A percentile compares a stretch with the other conserved stretches of the same genome.
Conservation (phyloP, 2,888 invertebrate species). For the Lepetodrilus schrolli region DNA sequence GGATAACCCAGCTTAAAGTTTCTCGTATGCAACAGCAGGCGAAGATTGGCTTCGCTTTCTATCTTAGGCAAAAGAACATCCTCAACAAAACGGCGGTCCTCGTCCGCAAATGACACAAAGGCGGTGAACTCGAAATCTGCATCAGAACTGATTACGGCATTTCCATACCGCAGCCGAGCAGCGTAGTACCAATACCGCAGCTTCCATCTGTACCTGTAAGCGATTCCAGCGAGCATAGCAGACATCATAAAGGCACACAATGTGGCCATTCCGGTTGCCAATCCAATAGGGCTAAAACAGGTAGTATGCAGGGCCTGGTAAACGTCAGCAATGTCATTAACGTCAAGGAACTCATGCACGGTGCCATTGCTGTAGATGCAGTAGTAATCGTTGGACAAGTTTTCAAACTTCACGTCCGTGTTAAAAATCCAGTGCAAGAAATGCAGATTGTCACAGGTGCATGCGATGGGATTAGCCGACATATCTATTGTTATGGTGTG, state of each 20-base stretch:
- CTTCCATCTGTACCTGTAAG: constrained; percentile 33
- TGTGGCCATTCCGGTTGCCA: neutral
- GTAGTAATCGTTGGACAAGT: neutral
- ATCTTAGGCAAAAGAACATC: neutral
- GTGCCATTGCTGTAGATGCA: neutral
- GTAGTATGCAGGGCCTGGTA: neutral
- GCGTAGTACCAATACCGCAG: constrained; percentile 29
- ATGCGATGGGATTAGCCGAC: constrained; percentile 18
- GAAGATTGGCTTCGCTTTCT: constrained; percentile 4
- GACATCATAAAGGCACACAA: neutral
- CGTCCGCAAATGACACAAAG: constrained; percentile 25
- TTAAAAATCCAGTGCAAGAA: constrained; percentile 27
- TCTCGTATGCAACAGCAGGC: constrained; percentile 34
- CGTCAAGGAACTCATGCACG: neutral
- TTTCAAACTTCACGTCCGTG: neutral
- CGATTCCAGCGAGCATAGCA: constrained; percentile 1
- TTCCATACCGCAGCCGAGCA: neutral
- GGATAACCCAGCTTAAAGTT: constrained; percentile 39
- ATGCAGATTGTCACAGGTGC: constrained; percentile 15
- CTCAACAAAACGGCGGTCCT: neutral
- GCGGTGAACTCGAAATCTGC: constrained; percentile 4
- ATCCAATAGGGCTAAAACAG: neutral
- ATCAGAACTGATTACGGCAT: neutral
- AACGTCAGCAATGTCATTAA: neutral
- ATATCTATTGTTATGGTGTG: neutral